These are phyloP conservation scores for Chloebia gouldiae DNA, from an alignment of 2,113 vertebrate genomes.

Conservation along the genomic window DNA sequence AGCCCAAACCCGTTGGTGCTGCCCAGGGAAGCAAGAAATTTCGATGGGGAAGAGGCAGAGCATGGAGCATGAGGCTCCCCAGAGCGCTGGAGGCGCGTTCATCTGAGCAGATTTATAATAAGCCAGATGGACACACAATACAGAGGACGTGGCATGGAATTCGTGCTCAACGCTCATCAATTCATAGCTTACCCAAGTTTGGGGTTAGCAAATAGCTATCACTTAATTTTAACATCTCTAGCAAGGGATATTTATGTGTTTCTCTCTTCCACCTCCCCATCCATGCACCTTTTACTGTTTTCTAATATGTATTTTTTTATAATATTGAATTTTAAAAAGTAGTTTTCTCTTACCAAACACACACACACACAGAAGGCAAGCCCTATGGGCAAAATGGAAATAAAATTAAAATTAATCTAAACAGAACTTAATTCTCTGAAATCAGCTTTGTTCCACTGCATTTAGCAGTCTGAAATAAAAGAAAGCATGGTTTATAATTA, in stretches of 20 bases:
- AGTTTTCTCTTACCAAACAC: background rate
- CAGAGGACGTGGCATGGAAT: accelerated
- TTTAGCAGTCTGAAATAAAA: conserved; percentile 36
- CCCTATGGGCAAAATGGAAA: background rate
- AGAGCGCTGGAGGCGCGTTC: background rate
- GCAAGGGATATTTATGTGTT: background rate
- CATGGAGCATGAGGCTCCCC: background rate
- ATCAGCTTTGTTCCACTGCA: conserved; percentile 35
- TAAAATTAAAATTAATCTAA: conserved; percentile 46
- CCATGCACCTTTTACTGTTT: background rate
- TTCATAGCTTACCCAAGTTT: background rate
- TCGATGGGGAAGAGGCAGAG: background rate
- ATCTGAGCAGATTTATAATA: background rate
- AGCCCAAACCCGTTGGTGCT: background rate
- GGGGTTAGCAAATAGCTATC: background rate
- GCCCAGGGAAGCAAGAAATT: background rate
- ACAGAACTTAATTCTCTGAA: conserved; percentile 18
- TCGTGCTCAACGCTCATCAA: background rate
- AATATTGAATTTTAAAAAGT: background rate
- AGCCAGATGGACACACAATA: background rate
- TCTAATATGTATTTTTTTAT: background rate
- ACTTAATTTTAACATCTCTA: background rate
- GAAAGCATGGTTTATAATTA: background rate
- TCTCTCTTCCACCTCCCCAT: background rate
- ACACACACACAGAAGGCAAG: background rate